Base-by-base conservation (phyloP, 64 coral and sea anemone genomes). In the Catalaphyllia jardinei region DNA sequence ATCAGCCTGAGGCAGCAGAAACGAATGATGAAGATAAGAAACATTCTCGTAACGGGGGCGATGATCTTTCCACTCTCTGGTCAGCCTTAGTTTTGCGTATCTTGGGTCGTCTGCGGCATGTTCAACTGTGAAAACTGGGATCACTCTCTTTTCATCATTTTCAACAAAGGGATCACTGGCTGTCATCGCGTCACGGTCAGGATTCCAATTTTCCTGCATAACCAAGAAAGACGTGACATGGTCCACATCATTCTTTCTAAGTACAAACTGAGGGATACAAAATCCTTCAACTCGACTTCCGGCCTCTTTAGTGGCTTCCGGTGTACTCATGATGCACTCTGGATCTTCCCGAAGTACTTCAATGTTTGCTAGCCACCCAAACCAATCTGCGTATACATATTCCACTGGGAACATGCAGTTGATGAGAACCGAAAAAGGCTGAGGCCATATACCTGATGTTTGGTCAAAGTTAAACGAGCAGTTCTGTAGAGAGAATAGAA, bases 211-310 rank as follows among this genome's bases (percentile, higher is more conserved):
- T 22, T 60, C 71, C 0, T 67, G 2, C 19, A 31, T 67, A 0
- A 85, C 18, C 13, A 61, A 20, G 15, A 87, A 10, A 24, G 61
- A 12, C 8, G 0, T 30, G 1, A 42, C 52, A 22, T 13, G 35
- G 14, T 88, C 60, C 39, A 75, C 38, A 2, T 90, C 88, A 19
- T 27, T 80, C 8, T 91, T 79, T n/a, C 55, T 19, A 63, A 91
- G 67, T 2, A 83, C 19, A 49, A 83, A 71, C 51, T 79, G 81
- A 61, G 94, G 94, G 13, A 92, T 89, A 22, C 94, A 96, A 73
- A 96, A 92, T 0, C 94, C 94, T 67, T 96, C 94, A 52, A 72
- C 80, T 14, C 79, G 94, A 87, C 94, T 96, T 72, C 90, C 94
- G 35, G 94, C 73, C 6, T 89, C 79, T 49, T 78, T 63, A 17